Conservation (phyloP, 2,113 vertebrate species). For the Noctilio leporinus region DNA sequence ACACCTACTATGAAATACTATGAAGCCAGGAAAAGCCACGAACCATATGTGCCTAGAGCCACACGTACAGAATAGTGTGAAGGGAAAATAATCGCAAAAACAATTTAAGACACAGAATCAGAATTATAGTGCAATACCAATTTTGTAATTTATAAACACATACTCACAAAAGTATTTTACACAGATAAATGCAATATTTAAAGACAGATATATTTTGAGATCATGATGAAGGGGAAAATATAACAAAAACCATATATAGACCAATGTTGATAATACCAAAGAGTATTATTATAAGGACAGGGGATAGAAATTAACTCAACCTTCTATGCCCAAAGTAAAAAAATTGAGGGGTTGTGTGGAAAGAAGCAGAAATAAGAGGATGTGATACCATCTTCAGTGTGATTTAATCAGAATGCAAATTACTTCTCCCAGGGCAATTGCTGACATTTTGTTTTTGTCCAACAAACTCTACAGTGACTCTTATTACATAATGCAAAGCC, state of each 20-base stretch:
- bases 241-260: background rate
- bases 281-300: background rate
- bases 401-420: background rate
- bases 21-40: background rate
- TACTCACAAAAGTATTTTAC: background rate
- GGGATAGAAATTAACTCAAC: background rate
- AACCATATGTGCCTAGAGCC: background rate
- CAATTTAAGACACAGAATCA: background rate
- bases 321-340: background rate
- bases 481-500: background rate
- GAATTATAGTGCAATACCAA: background rate
- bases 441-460: background rate
- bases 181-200: background rate
- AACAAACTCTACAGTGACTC: background rate
- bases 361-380: background rate
- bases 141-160: background rate
- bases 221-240: background rate
- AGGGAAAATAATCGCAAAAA: background rate
- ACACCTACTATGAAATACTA: background rate
- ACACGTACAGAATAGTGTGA: background rate
- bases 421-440: background rate
- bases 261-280: background rate
- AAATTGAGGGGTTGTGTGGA: background rate
- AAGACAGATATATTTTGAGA: background rate
- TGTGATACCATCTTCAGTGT: background rate